Evolutionary conservation across 2,113 vertebrate genomes (phyloP).

Genomic region (Caracal caracal): DNA sequence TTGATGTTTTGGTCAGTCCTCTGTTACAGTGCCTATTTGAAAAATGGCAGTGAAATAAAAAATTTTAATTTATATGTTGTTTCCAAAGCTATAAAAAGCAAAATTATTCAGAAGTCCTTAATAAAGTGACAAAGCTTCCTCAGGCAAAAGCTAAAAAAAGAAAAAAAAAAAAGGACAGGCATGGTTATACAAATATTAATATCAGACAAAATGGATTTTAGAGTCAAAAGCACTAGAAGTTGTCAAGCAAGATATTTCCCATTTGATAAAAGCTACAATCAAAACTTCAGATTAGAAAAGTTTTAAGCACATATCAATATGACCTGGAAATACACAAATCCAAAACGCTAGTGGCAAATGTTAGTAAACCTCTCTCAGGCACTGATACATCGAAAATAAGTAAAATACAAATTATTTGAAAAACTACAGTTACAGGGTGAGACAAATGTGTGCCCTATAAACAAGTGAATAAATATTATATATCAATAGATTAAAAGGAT

Average conservation of each 20-base stretch:
- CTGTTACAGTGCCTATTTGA: neutral
- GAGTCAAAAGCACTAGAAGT: neutral
- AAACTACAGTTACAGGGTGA: neutral
- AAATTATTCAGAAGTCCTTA: neutral
- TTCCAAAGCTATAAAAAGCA: neutral
- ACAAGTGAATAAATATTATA: neutral
- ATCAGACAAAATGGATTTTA: neutral
- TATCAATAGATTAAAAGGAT: neutral
- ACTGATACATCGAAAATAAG: neutral
- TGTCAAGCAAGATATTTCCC: neutral
- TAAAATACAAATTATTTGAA: neutral
- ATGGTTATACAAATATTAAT: neutral
- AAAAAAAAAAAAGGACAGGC: neutral
- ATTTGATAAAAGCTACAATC: neutral
- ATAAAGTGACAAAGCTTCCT: neutral
- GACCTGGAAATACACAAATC: neutral
- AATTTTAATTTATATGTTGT: neutral
- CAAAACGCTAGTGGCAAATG: neutral
- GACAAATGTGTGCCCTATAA: neutral
- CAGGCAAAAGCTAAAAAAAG: neutral
- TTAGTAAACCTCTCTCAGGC: neutral
- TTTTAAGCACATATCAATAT: neutral
- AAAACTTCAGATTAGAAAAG: neutral
- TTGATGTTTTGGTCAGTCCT: neutral
- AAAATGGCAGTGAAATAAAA: slow-evolving; percentile 10